Conservation (phyloP, 2,113 vertebrate species). For the Axis porcinus region DNA sequence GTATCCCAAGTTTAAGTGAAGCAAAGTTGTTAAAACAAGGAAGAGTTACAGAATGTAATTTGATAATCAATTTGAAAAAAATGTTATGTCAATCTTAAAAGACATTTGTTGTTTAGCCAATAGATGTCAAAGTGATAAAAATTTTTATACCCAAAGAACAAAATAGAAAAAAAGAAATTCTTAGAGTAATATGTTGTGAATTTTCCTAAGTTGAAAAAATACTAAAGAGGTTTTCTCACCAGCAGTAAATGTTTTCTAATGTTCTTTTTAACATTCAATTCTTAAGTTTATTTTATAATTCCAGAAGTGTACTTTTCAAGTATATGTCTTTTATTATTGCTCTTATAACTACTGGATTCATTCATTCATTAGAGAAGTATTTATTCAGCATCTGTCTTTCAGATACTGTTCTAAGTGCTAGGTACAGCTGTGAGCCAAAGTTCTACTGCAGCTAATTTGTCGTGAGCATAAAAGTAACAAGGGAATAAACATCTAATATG, state of each 20-base stretch:
- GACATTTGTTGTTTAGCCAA: not conserved
- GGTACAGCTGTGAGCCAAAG: not conserved
- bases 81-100: not conserved
- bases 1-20: constrained; percentile 18
- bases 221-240: not conserved
- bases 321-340: not conserved
- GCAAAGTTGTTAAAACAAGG: not conserved
- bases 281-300: constrained; percentile 14
- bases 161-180: constrained; percentile 41
- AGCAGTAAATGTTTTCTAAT: not conserved
- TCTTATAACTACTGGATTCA: not conserved
- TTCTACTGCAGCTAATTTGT: not conserved
- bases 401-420: not conserved
- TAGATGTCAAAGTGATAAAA: constrained; percentile 18
- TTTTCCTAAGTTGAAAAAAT: constrained; percentile 17
- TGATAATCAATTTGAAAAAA: constrained; percentile 25
- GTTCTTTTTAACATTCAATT: not conserved
- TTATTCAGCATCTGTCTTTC: not conserved
- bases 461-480: not conserved
- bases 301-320: not conserved
- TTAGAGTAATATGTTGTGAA: not conserved
- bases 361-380: constrained; percentile 15
- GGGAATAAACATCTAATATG: not conserved
- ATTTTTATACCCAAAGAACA: not conserved
- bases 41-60: not conserved